phyloP scores from a whole-genome alignment of 2,113 vertebrate species.

The Phalacrocorax carbo region DNA sequence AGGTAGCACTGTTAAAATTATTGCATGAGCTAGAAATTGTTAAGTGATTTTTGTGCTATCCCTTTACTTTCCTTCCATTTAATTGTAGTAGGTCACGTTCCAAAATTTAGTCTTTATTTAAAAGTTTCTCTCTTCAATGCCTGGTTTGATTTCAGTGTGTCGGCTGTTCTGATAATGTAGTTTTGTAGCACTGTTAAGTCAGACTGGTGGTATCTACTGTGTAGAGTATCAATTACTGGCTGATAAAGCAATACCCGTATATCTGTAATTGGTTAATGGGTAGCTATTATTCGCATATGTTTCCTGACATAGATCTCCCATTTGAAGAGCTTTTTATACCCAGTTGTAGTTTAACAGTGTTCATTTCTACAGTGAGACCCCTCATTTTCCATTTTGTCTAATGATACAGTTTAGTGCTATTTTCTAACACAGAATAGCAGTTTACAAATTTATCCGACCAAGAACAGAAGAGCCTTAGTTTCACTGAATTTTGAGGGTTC shows the following conservation, averaged over 20 bases:
- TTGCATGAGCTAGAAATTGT: not conserved
- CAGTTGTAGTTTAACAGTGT: not conserved
- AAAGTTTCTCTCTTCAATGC: not conserved
- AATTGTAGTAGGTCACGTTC: accelerated
- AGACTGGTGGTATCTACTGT: not conserved
- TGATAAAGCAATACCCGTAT: not conserved
- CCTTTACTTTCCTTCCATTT: not conserved
- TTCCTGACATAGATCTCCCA: not conserved
- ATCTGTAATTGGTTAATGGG: not conserved
- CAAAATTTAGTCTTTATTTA: not conserved
- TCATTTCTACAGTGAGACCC: not conserved
- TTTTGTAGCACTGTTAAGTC: not conserved
- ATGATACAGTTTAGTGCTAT: not conserved
- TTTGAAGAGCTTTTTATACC: not conserved
- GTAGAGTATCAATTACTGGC: not conserved
- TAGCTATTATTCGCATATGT: accelerated
- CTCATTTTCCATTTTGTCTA: not conserved
- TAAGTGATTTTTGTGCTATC: not conserved
- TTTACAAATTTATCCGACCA: not conserved
- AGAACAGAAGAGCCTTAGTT: not conserved
- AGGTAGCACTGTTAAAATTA: not conserved
- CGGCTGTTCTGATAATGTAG: not conserved
- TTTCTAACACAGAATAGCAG: not conserved
- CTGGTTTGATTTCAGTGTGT: not conserved
- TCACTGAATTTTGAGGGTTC: not conserved